Conservation (phyloP, 2,888 invertebrate genomes). For the Cantharis lateralis region DNA sequence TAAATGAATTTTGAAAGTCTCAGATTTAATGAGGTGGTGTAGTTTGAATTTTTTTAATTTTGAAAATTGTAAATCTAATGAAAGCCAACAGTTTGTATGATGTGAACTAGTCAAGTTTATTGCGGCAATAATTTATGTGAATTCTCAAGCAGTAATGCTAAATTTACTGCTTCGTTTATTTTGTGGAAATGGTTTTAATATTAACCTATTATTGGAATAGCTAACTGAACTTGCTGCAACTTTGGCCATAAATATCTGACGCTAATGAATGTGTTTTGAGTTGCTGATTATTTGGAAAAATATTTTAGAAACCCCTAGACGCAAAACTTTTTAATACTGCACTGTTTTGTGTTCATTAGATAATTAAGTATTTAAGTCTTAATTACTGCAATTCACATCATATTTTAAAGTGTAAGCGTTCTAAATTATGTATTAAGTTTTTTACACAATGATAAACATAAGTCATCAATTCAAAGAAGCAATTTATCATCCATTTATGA, state of each 20-base stretch:
- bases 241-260: not conserved
- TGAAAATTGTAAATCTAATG: not conserved
- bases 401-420: not conserved
- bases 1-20: slow-evolving; percentile 6
- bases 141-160: not conserved
- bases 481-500: slow-evolving; percentile 54
- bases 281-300: not conserved
- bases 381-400: not conserved
- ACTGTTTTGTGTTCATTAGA: not conserved
- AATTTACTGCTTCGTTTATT: not conserved
- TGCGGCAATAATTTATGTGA: not conserved
- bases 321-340: not conserved
- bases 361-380: not conserved
- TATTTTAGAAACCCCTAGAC: too few species aligned
- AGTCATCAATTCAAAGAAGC: slow-evolving; percentile 33
- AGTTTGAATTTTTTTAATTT: not conserved
- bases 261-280: not conserved
- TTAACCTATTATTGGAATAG: not conserved
- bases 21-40: not conserved
- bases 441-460: not conserved
- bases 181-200: not conserved
- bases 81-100: not conserved
- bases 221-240: not conserved
- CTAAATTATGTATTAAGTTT: not conserved
- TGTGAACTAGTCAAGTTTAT: not conserved